A percentile compares a stretch with the other conserved stretches of the same genome.
Evolutionary conservation across 2,113 vertebrate genomes (phyloP).

Genomic region (Brachyhypopomus occidentalis): DNA sequence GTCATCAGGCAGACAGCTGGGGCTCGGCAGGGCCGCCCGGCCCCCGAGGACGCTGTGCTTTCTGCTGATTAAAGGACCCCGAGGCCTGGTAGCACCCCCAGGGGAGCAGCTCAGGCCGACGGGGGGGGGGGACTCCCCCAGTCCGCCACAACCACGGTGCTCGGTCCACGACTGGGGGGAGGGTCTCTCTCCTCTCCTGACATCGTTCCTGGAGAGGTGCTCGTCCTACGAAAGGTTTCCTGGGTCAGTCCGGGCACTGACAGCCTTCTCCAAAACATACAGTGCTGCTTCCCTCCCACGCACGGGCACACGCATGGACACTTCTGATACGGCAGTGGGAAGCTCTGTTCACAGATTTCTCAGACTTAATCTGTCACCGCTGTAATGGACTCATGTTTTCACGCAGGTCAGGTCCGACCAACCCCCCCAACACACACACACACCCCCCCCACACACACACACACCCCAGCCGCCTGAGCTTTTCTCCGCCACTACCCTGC

Average conservation of each 20-base stretch:
- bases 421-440: no score
- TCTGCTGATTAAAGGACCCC: constrained; percentile 73
- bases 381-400: no score
- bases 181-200: constrained; percentile 51
- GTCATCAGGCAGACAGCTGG: constrained; percentile 60
- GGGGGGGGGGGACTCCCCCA: constrained; percentile 47
- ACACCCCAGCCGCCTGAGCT: neutral
- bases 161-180: constrained; percentile 35
- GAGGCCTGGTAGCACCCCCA: constrained; percentile 62
- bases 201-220: constrained; percentile 65
- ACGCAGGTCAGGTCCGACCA: no score
- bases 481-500: constrained; percentile 15
- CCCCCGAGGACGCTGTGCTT: constrained; percentile 68
- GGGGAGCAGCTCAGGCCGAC: constrained; percentile 44
- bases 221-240: constrained; percentile 69
- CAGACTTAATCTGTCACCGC: no score
- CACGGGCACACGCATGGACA: constrained; percentile 57
- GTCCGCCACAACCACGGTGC: constrained; percentile 56
- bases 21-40: constrained; percentile 58
- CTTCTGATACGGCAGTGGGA: no score
- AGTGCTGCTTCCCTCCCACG: constrained; percentile 58
- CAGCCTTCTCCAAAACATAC: constrained; percentile 48
- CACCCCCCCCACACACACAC: no score
- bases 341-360: no score
- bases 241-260: constrained; percentile 50